Evolutionary conservation across 2,797 vertebrate species (phyloP), one percentile per base, ranked within the genome.

Genomic region (Eleutherodactylus coqui): DNA sequence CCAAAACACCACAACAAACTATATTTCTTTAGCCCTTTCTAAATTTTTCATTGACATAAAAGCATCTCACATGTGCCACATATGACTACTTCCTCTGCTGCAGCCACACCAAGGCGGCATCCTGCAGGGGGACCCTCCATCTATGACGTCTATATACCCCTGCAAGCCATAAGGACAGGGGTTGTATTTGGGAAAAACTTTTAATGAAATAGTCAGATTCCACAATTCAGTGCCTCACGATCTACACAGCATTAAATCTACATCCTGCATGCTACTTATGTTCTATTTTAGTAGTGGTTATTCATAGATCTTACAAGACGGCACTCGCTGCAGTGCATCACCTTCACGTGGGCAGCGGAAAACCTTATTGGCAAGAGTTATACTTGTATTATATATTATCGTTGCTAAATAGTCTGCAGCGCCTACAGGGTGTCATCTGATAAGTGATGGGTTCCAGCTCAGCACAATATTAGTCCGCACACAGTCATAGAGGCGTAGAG

Each of bases 401-500:
- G 8, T 75, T 80, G 84, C 67, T 16, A 75, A 60, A 60, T 49
- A 80, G 55, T 32, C 58, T 47, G 24, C 84, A 85, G 51, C 32
- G 21, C 69, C 84, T 69, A 27, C 9, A 81, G 69, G 85, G 67
- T 75, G 69, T 27, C 43, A 43, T 14, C 58, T 76, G 21, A 75
- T 75, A 86, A 86, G 76, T 86, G 14, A 86, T 67, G 82, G 41
- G 70, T 53, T 86, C 75, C 9, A 47, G 38, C 41, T 29, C 55
- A 60, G 11, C 21, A 36, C 6, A 43, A 67, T 70, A 60, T 60
- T 60, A 75, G n/a, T 80, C 77, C 62, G 60, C 41, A 51, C 77
- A 75, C 8, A 86, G 53, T 81, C 78, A 86, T 53, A 67, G 11
- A 72, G 85, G 78, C 51, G 78, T 86, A 58, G 51, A 76, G 81